Evolutionary conservation across 2,888 invertebrate genomes (phyloP).

Genomic region (Chymomyza fuscimana): DNA sequence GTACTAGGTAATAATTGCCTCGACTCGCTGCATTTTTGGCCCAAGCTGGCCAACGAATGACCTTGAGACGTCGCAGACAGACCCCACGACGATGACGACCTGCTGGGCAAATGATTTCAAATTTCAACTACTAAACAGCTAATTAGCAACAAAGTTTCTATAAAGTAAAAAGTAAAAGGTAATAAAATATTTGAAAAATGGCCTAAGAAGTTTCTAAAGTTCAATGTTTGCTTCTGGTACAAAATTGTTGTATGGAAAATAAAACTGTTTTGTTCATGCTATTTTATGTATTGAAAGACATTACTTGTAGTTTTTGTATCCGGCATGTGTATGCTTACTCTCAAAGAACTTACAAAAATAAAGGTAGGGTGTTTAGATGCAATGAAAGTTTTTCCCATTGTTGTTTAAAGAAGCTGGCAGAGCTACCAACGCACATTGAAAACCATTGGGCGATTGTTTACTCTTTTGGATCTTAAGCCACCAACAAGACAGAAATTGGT

Average conservation of each 20-base stretch:
- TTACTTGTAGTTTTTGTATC: not conserved
- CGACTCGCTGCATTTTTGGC: constrained; percentile 58
- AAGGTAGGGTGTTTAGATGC: too few species aligned
- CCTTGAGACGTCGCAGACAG: constrained; percentile 52
- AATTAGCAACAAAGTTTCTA: not conserved
- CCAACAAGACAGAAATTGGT: too few species aligned
- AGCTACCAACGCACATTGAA: too few species aligned
- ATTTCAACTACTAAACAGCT: not conserved
- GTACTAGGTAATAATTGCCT: constrained; percentile 33
- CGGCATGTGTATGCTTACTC: not conserved
- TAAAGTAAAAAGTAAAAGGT: not conserved
- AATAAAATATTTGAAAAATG: not conserved
- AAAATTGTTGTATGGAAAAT: not conserved
- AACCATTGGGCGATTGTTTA: too few species aligned
- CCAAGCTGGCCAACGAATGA: constrained; percentile 43
- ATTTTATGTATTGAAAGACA: not conserved
- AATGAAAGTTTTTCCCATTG: too few species aligned
- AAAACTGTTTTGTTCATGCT: not conserved
- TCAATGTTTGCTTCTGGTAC: not conserved
- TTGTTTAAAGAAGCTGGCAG: too few species aligned
- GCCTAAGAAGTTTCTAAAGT: not conserved
- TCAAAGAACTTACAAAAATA: too few species aligned
- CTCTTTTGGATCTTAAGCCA: too few species aligned
- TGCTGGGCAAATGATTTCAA: not conserved
- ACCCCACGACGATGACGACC: not conserved